A percentile compares a stretch with the other conserved stretches of the same genome.
Evolutionary conservation across 2,888 invertebrate genomes (phyloP).

Genomic region (Rhamphomyia laevipes): DNA sequence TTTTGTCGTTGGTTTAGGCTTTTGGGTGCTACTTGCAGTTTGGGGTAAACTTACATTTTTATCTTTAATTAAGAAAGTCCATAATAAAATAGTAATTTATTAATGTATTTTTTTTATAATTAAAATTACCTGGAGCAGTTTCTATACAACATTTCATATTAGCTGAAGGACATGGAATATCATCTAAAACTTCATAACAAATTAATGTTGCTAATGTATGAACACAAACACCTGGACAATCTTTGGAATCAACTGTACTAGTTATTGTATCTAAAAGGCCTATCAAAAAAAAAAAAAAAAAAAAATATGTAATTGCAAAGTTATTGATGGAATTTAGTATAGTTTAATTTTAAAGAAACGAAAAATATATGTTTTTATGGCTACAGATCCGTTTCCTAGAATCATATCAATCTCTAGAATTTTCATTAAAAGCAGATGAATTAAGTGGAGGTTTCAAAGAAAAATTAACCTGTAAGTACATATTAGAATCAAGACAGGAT

Average conservation of each 20-base stretch:
- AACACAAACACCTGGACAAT: constrained; percentile 82
- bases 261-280: constrained; percentile 76
- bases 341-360: too few species aligned
- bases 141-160: constrained; percentile 80
- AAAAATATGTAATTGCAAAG: too few species aligned
- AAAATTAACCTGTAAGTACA: too few species aligned
- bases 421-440: too few species aligned
- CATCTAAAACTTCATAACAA: constrained; percentile 73
- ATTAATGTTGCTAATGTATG: constrained; percentile 75
- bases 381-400: too few species aligned
- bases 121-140: constrained; percentile 45
- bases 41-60: constrained; percentile 14
- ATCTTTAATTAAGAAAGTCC: constrained; percentile 9
- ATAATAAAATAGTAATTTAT: not conserved
- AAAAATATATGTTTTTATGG: too few species aligned
- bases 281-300: constrained; percentile 29
- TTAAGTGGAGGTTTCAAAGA: too few species aligned
- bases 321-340: too few species aligned
- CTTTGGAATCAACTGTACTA: constrained; percentile 70
- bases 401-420: too few species aligned
- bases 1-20: constrained; percentile 23
- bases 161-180: constrained; percentile 65
- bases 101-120: not conserved
- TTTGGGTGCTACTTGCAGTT: constrained; percentile 21
- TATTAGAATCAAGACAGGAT: too few species aligned